Base-by-base conservation (phyloP, 2,888 invertebrate genomes). In the Drosophila eohydei region DNA sequence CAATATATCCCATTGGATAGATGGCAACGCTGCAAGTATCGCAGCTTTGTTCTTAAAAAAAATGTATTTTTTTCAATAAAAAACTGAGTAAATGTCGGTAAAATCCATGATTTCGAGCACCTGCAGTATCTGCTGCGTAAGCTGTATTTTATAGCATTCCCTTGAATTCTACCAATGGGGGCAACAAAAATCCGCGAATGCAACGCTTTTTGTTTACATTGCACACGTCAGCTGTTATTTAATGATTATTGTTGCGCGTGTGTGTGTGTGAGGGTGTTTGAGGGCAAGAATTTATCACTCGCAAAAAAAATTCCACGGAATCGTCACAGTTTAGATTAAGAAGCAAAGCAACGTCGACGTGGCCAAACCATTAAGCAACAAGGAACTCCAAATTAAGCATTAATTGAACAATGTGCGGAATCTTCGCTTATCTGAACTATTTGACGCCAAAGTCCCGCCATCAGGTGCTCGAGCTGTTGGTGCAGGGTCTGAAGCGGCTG, bases 381-480 rank as follows among this genome's bases (percentile, higher is more conserved):
- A 55, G 58, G 4, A 46, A 14, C 16, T 3, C 21, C 32, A 21
- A 36, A 56, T 14, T 14, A 51, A 51, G 11, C 34, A 21, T 32
- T 38, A 21, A 69, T 30, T 9, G 40, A 52, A 50, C 11, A 72
- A 84, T 88, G 89, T 86, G 99, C 95, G 99, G 99, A 95, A 99
- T 99, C 93, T 99, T 99, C 94, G 99, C 99, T 78, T 99, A 99
- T 94, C 95, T 99, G 91, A 99, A 99, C 93, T 98, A 98, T 93
- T 94, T 99, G 92, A 98, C 98, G 70, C 99, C 99, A 54, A 98
- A 98, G 93, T 96, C 96, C 80, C 95, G 99, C 79, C 95, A 95
- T 91, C 98, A 99, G 93, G 97, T 99, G 90, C 94, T 99, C 87
- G 97, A 98, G 88, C 95, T 98, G 75, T 95, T 99, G 64, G 96